These are phyloP conservation scores for Phocoena sinus DNA, from an alignment of 2,113 vertebrate genomes.

Conservation along the genomic window DNA sequence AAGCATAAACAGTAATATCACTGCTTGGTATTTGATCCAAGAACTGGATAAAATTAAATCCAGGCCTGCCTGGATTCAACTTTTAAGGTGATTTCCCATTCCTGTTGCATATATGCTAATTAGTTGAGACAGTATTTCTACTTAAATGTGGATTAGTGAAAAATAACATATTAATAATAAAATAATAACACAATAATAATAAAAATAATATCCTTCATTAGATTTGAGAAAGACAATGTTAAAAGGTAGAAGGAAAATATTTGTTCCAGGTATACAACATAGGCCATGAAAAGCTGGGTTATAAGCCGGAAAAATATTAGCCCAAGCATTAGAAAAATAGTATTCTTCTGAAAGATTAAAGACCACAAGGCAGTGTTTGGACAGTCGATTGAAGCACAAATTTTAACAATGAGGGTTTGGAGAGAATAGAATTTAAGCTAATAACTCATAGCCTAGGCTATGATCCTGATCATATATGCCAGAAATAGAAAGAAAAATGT, in stretches of 20 bases:
- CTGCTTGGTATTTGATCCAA: background rate
- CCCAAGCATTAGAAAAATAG: background rate
- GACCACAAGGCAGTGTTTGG: background rate
- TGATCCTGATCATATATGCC: conserved; percentile 23
- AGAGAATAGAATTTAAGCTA: conserved; percentile 10
- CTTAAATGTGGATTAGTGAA: conserved; percentile 22
- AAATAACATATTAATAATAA: background rate
- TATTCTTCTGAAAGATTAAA: conserved; percentile 54
- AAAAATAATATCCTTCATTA: background rate
- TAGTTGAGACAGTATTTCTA: conserved; percentile 25
- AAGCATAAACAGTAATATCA: background rate
- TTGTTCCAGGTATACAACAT: background rate
- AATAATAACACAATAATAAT: too few relatives aligned
- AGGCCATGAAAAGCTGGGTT: background rate
- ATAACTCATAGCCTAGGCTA: conserved; percentile 15
- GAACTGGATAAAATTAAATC: background rate
- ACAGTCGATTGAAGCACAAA: conserved; percentile 16
- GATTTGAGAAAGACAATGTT: conserved; percentile 17
- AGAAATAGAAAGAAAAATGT: conserved; percentile 21
- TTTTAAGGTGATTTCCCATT: background rate
- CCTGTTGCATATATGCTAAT: background rate
- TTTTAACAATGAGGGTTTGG: background rate
- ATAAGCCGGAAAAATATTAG: conserved; percentile 37
- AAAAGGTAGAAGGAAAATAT: background rate
- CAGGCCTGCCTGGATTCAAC: background rate